These are phyloP conservation scores for Ceriagrion tenellum DNA, from an alignment of 2,888 invertebrate species.

Conservation along the genomic window DNA sequence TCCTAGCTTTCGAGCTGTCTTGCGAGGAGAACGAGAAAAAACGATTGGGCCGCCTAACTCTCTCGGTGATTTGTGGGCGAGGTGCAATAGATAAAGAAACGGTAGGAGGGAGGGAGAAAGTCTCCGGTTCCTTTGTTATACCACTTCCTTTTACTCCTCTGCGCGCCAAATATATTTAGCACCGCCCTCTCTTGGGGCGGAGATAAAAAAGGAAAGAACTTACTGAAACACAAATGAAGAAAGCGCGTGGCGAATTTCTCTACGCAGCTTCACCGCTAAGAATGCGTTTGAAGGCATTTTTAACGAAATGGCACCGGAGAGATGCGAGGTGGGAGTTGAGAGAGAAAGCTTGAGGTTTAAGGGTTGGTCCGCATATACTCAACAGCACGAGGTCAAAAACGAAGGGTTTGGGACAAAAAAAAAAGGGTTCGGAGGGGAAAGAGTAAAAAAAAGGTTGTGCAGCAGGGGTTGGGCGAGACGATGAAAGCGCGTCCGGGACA, in stretches of 20 bases:
- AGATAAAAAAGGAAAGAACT: not conserved
- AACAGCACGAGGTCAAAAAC: too few species aligned
- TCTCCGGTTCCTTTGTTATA: not conserved
- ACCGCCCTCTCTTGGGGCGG: too few species aligned
- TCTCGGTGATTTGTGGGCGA: not conserved
- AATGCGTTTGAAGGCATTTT: not conserved
- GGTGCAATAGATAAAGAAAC: not conserved
- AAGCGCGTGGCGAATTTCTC: not conserved
- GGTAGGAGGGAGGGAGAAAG: not conserved
- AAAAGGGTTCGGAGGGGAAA: not conserved
- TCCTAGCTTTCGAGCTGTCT: not conserved
- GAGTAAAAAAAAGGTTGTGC: not conserved
- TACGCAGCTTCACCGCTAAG: not conserved
- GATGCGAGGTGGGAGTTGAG: not conserved
- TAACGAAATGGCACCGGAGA: not conserved
- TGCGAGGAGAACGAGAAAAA: not conserved
- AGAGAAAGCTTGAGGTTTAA: too few species aligned
- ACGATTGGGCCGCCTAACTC: not conserved
- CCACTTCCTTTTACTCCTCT: not conserved
- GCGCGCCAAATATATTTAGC: too few species aligned
- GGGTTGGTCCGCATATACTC: not conserved
- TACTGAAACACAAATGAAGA: not conserved
- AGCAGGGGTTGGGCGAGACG: not conserved
- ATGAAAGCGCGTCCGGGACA: constrained; percentile 14
- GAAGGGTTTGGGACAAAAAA: not conserved